phyloP scores from a whole-genome alignment of 2,113 vertebrate species.

The Eurystomus gularis region DNA sequence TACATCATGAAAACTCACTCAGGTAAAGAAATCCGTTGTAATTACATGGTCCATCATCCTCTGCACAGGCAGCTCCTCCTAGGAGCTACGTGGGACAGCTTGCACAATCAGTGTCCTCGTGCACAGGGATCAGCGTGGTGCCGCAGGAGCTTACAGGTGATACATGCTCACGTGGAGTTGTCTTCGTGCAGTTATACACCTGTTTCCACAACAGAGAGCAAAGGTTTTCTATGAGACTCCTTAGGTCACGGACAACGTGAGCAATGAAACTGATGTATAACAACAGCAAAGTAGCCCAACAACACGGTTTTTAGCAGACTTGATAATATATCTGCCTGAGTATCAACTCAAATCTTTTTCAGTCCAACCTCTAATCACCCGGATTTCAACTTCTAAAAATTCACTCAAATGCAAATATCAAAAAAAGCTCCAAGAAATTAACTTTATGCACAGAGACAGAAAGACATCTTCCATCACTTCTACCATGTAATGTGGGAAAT shows the following conservation, averaged over 20 bases:
- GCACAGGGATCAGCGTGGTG: no score
- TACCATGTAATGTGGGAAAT: background rate
- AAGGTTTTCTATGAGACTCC: background rate
- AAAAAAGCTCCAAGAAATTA: background rate
- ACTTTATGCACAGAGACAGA: background rate
- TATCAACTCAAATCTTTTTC: background rate
- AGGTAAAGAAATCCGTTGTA: no score
- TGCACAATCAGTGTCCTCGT: no score
- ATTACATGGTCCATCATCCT: no score
- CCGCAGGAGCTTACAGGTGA: no score
- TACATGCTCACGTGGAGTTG: no score
- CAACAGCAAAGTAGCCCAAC: background rate
- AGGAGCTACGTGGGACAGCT: no score
- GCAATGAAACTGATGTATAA: background rate
- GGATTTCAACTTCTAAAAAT: background rate
- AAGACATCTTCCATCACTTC: background rate
- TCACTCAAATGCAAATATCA: background rate
- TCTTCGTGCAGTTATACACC: no score
- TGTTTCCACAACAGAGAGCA: no score
- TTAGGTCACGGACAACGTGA: background rate
- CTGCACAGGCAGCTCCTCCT: no score
- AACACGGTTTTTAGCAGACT: background rate
- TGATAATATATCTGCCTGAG: background rate
- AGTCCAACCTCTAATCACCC: background rate
- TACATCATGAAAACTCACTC: no score